Evolutionary conservation across 2,797 vertebrate genomes (phyloP), one percentile per base, ranked within the genome.

Genomic region (Muraenolepis orangiensis): DNA sequence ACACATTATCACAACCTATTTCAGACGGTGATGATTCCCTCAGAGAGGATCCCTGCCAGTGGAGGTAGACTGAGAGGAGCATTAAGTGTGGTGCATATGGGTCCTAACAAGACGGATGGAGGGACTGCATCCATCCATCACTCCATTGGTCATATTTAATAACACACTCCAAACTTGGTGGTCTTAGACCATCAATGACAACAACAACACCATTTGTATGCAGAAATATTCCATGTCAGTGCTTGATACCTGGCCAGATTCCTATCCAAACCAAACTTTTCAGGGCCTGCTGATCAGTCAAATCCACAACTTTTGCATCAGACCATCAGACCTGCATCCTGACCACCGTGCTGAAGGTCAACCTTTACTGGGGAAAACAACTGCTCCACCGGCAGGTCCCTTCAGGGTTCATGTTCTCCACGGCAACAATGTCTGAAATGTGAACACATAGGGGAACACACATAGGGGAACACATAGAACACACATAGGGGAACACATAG

Each of bases 401-500:
- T 18, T 57, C 51, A 57, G 20, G 8, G 51, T 23, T 51, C 6
- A 23, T 11, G 51, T 61, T 23, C 26, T 64, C 23, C 57, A 26
- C 4, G 57, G 82, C 80, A 88, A 51, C 73, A 72, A 76, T 72
- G 75, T 82, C 64, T 84, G 69, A 79, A 85, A 85, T 82, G 69
- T 34, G 71, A 72, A 16, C 70, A 30, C 68, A 46, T 57, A n/a
- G n/a, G n/a, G n/a, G n/a, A n/a, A n/a, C n/a, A n/a, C n/a, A n/a
- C n/a, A n/a, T n/a, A n/a, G n/a, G n/a, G n/a, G n/a, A n/a, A n/a
- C n/a, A n/a, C n/a, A n/a, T n/a, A n/a, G n/a, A n/a, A n/a, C n/a
- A n/a, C n/a, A n/a, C n/a, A n/a, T n/a, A n/a, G n/a, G n/a, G n/a
- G n/a, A n/a, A n/a, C n/a, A n/a, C n/a, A n/a, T n/a, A n/a, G n/a